Percentiles rank a stretch among this genome's conserved stretches.
Conservation (phyloP, 92 coral and sea anemone genomes). For the Actinostola sp. region DNA sequence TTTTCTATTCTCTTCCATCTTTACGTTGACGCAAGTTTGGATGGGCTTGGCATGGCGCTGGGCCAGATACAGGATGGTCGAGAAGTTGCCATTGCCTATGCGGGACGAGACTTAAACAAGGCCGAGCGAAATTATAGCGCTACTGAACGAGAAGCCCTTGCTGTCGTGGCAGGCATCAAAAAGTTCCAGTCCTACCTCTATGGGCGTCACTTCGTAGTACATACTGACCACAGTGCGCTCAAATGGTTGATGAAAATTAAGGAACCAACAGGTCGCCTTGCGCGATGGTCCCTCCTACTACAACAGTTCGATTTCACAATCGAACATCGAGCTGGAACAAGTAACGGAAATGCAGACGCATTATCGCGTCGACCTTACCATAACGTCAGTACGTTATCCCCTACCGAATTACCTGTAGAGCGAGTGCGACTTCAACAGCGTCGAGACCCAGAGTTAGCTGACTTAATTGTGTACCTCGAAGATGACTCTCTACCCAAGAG, state of each 20-base stretch:
- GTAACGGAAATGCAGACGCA: slow-evolving; percentile 44
- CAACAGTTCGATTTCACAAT: slow-evolving; percentile 57
- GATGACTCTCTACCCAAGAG: neutral
- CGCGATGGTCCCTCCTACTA: slow-evolving; percentile 45
- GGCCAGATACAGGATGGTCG: too few species aligned
- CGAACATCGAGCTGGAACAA: slow-evolving; percentile 17
- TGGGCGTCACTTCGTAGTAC: too few species aligned
- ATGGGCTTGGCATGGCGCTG: too few species aligned
- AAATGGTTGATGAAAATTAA: slow-evolving; percentile 40
- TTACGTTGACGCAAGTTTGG: too few species aligned
- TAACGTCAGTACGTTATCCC: neutral
- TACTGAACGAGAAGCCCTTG: too few species aligned
- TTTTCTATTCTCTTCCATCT: too few species aligned
- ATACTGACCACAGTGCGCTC: too few species aligned
- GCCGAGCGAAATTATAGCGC: too few species aligned
- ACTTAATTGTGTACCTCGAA: slow-evolving; percentile 15
- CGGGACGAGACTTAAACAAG: too few species aligned
- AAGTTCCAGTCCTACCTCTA: too few species aligned
- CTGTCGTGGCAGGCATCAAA: too few species aligned
- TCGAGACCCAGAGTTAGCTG: neutral
- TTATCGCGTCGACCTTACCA: slow-evolving; percentile 33
- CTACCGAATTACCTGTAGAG: slow-evolving; percentile 12
- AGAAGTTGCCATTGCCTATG: too few species aligned
- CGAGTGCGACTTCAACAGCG: slow-evolving; percentile 1
- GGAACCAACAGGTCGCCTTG: slow-evolving; percentile 43